These are phyloP conservation scores for Sphenopsis melanotis DNA, from an alignment of 2,797 vertebrate genomes.

Conservation along the genomic window DNA sequence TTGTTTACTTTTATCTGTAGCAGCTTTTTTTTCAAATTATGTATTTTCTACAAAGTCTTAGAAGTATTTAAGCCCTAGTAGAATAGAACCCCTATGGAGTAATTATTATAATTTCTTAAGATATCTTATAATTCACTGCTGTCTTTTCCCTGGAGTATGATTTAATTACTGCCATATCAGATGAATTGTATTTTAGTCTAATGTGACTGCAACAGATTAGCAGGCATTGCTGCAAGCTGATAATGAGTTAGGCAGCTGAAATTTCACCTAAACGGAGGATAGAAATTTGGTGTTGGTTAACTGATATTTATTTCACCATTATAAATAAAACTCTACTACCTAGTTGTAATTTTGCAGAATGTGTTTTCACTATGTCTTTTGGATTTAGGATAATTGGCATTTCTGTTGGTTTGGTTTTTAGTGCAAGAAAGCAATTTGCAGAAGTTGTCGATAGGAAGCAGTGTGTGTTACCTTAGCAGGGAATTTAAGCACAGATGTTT, in stretches of 20 bases:
- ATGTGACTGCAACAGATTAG: slow-evolving; percentile 33
- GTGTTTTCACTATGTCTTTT: neutral
- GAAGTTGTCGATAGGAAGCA: neutral
- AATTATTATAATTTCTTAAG: slow-evolving; percentile 49
- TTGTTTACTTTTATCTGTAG: slow-evolving; percentile 43
- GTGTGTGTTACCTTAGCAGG: neutral
- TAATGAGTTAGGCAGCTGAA: slow-evolving; percentile 48
- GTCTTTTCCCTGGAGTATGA: slow-evolving; percentile 47
- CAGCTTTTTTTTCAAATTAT: neutral
- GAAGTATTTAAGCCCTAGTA: slow-evolving; percentile 32
- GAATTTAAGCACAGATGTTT: slow-evolving; percentile 11
- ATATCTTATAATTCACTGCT: slow-evolving; percentile 52
- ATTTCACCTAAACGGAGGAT: slow-evolving; percentile 34
- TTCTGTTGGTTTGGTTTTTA: neutral
- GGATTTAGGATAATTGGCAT: neutral
- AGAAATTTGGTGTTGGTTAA: slow-evolving; percentile 49
- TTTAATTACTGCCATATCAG: slow-evolving; percentile 57
- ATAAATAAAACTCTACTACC: slow-evolving; percentile 15
- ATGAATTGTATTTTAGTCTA: slow-evolving; percentile 50
- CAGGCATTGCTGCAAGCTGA: slow-evolving; percentile 19
- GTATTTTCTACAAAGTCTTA: slow-evolving; percentile 19
- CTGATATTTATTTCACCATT: slow-evolving; percentile 19
- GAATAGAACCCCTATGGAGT: slow-evolving; percentile 15
- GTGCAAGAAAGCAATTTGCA: neutral
- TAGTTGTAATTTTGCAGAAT: slow-evolving; percentile 12